Base-by-base conservation (phyloP, 2,888 invertebrate genomes). In the Drosophila prostipennis region DNA sequence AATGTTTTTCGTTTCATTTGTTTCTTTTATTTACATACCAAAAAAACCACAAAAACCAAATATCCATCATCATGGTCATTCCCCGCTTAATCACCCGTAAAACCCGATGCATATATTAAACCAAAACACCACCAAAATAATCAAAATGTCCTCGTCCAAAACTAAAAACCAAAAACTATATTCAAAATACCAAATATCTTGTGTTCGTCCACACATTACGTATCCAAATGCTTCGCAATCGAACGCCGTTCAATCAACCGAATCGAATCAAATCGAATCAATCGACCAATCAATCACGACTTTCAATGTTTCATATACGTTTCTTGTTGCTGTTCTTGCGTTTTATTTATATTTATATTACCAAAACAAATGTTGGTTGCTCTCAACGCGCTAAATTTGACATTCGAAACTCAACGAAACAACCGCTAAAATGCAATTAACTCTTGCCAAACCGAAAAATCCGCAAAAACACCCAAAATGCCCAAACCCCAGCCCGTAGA, bases 401-500 rank as follows among this genome's bases (percentile, higher is more conserved):
- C 37, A 59, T 26, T 40, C 32, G 46, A 61, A 71, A 63, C 42
- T 32, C 19, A 10, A 45, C 48, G 39, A 65, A 73, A 74, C 74
- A 76, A 81, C 77, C 55, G 80, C 88, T 89, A 83, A 77, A 56
- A 61, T 48, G 46, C 61, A 71, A 63, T 61, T 68, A 72, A 75
- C 74, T 70, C 69, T 68, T 77, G 59, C 72, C 65, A 71, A 69
- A 65, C n/a, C n/a, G n/a, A 23, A 23, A 23, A 23, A 23, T 32
- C 34, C 19, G 45, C 36, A 59, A 61, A 61, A 46, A 26, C 52
- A 69, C 58, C 58, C 45, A 68, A 70, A 63, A 55, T 10, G 3
- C 46, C 60, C 61, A 76, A 93, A 93, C 92, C 94, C 78, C 77
- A 98, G 98, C 98, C 98, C 92, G 97, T 98, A 92, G 98, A 98